These are phyloP conservation scores for Leptoteleia sp. DNA, from an alignment of 1,140 invertebrate genomes.

Conservation along the genomic window DNA sequence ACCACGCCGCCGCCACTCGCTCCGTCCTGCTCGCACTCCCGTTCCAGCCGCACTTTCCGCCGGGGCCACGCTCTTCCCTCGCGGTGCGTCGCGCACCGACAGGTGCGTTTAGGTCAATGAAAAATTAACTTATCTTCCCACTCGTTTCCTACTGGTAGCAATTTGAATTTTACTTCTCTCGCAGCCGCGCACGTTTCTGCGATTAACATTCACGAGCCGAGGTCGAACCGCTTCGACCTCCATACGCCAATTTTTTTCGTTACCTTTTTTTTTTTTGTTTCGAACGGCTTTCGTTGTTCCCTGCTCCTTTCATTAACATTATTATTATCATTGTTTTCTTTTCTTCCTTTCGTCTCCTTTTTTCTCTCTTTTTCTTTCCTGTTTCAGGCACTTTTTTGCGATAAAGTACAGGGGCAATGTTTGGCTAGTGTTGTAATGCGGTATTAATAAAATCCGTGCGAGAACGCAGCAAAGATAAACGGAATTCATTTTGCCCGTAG, in stretches of 20 bases:
- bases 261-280: constrained; percentile 18
- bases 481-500: no score
- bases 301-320: constrained; percentile 23
- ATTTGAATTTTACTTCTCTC: constrained; percentile 55
- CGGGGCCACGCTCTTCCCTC: no score
- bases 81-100: constrained; percentile 18
- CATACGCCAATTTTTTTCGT: constrained; percentile 10
- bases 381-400: no score
- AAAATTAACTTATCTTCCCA: constrained; percentile 59
- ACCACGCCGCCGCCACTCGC: no score
- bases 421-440: no score
- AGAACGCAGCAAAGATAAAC: no score
- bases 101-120: constrained; percentile 50
- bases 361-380: no score
- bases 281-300: constrained; percentile 4
- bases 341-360: no score
- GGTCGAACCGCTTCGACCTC: constrained; percentile 40
- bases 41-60: no score
- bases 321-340: constrained; percentile 16
- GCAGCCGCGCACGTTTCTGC: constrained; percentile 26
- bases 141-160: constrained; percentile 46
- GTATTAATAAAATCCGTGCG: no score
- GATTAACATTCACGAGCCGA: constrained; percentile 51
- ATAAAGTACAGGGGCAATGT: no score
- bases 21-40: no score